Conservation (phyloP, 92 coral and sea anemone genomes). For the Porites evermanni region DNA sequence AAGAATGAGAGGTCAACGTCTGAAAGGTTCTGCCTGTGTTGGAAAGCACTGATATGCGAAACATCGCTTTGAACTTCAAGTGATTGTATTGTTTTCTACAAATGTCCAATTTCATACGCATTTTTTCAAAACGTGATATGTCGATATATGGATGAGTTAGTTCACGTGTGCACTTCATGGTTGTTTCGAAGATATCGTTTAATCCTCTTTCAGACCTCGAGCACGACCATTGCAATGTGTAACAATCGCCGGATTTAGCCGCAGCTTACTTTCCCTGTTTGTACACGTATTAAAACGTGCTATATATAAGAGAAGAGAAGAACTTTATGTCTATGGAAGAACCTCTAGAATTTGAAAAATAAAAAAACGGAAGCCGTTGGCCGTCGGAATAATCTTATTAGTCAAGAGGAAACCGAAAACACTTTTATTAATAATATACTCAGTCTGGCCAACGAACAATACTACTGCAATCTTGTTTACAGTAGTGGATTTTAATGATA, state of each 20-base stretch:
- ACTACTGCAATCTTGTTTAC: not conserved
- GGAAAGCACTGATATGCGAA: no score
- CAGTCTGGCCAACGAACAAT: conserved; percentile 4
- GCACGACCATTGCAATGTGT: not conserved
- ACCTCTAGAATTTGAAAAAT: not conserved
- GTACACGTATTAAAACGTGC: not conserved
- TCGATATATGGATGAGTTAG: not conserved
- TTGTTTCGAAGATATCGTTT: not conserved
- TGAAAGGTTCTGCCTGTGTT: no score
- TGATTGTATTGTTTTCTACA: no score
- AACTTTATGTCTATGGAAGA: not conserved
- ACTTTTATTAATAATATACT: not conserved
- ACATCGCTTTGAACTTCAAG: no score
- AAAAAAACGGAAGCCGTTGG: conserved; percentile 3
- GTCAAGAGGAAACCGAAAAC: not conserved
- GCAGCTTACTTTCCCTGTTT: not conserved
- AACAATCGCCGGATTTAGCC: not conserved
- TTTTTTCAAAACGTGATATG: not conserved
- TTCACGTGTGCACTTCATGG: not conserved
- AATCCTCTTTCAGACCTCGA: not conserved
- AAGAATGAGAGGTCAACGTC: no score
- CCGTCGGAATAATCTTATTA: not conserved
- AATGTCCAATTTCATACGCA: not conserved
- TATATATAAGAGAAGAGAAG: no score
- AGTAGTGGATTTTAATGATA: not conserved